Conservation (phyloP, 1,140 invertebrate genomes). For the Dendrolimus kikuchii region DNA sequence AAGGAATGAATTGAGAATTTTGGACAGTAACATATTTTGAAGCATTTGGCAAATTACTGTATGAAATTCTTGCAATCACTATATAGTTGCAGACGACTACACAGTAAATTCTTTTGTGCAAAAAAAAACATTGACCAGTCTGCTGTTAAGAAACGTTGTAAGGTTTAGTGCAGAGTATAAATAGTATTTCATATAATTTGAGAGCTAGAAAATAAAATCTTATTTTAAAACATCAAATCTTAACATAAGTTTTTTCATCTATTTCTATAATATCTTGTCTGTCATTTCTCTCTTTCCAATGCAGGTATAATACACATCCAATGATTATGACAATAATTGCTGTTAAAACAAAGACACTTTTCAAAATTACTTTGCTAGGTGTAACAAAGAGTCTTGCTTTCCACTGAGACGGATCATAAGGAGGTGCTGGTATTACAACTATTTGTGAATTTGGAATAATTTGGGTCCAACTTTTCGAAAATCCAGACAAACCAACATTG, state of each 20-base stretch:
- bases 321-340: slow-evolving; percentile 91
- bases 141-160: too few relatives aligned
- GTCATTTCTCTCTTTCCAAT: slow-evolving; percentile 96
- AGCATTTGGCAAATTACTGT: too few relatives aligned
- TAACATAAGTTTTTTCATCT: slow-evolving; percentile 60
- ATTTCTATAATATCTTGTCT: slow-evolving; percentile 85
- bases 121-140: too few relatives aligned
- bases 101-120: too few relatives aligned
- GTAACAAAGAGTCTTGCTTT: slow-evolving; percentile 95
- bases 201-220: background rate
- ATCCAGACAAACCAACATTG: slow-evolving; percentile 84
- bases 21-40: too few relatives aligned
- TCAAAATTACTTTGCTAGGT: slow-evolving; percentile 93
- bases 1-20: too few relatives aligned
- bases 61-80: too few relatives aligned
- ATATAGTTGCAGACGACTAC: too few relatives aligned
- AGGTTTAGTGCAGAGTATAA: too few relatives aligned
- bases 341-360: slow-evolving; percentile 91
- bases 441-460: slow-evolving; percentile 99
- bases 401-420: slow-evolving; percentile 86
- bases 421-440: slow-evolving; percentile 93
- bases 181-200: too few relatives aligned
- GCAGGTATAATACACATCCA: slow-evolving; percentile 88
- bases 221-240: slow-evolving; percentile 31
- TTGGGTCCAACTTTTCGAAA: slow-evolving; percentile 86